A percentile compares a stretch with the other conserved stretches of the same genome.
These are phyloP conservation scores for Hirtodrosophila confusa DNA, from an alignment of 2,888 invertebrate genomes.

Conservation along the genomic window DNA sequence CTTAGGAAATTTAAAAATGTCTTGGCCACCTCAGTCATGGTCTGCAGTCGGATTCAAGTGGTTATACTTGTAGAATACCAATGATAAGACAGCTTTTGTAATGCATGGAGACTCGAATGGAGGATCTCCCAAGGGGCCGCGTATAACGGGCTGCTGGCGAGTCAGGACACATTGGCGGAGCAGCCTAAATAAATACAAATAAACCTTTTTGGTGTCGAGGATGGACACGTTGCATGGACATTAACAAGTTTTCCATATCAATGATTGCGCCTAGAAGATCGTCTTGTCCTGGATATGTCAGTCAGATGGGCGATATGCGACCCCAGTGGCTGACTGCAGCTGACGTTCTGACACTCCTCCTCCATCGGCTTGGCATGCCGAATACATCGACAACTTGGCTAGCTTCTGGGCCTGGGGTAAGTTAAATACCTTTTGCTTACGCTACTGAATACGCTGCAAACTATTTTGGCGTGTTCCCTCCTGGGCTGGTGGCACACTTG, in stretches of 20 bases:
- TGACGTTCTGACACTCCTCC: constrained; percentile 91
- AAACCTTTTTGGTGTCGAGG: constrained; percentile 97
- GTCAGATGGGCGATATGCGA: constrained; percentile 93
- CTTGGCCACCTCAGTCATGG: constrained; percentile 94
- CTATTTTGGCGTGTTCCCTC: constrained; percentile 90
- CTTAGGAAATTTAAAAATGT: constrained; percentile 97
- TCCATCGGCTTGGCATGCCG: constrained; percentile 83
- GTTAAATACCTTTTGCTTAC: constrained; percentile 87
- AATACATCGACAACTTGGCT: constrained; percentile 84
- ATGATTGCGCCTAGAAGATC: constrained; percentile 94
- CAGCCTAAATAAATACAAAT: constrained; percentile 94
- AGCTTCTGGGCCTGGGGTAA: constrained; percentile 83
- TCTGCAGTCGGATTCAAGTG: constrained; percentile 86
- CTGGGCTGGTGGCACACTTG: constrained; percentile 44
- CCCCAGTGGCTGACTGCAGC: constrained; percentile 91
- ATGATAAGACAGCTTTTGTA: constrained; percentile 95
- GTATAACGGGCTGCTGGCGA: constrained; percentile 91
- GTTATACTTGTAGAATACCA: constrained; percentile 91
- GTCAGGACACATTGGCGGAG: constrained; percentile 94
- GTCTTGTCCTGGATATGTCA: constrained; percentile 91
- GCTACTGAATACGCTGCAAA: constrained; percentile 92
- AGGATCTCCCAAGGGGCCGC: constrained; percentile 94
- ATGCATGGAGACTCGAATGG: constrained; percentile 97
- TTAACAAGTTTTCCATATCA: constrained; percentile 97
- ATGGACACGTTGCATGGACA: constrained; percentile 95